These are phyloP conservation scores for Elymnias hypermnestra DNA, from an alignment of 1,140 invertebrate species.

Conservation along the genomic window DNA sequence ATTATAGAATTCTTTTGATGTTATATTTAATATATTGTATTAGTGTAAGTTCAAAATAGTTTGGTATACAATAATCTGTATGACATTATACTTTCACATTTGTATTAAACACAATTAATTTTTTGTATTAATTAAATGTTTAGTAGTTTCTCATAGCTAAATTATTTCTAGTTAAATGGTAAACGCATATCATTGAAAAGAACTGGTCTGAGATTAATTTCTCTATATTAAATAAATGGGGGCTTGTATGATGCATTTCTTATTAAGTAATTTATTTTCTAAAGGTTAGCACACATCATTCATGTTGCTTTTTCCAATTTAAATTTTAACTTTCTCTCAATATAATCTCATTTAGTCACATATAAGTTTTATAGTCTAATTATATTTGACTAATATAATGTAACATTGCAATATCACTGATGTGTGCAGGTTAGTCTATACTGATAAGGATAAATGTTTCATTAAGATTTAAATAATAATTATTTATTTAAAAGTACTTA, in stretches of 20 bases:
- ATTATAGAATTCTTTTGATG: slow-evolving; percentile 70
- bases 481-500: slow-evolving; percentile 77
- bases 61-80: slow-evolving; percentile 42
- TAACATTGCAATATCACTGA: slow-evolving; percentile 7
- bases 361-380: no score
- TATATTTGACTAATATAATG: no score
- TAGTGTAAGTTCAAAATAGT: slow-evolving; percentile 68
- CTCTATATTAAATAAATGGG: slow-evolving; percentile 24
- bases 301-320: slow-evolving; percentile 4
- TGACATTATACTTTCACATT: slow-evolving; percentile 32
- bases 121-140: no score
- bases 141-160: slow-evolving; percentile 63
- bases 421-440: slow-evolving; percentile 23
- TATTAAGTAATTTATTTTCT: slow-evolving; percentile 61
- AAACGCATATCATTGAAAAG: slow-evolving; percentile 38
- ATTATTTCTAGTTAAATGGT: slow-evolving; percentile 67
- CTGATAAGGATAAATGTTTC: slow-evolving; percentile 67
- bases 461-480: slow-evolving; percentile 56
- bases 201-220: slow-evolving; percentile 25
- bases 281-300: slow-evolving; percentile 11
- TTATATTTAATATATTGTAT: slow-evolving; percentile 68
- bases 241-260: slow-evolving; percentile 65
- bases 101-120: slow-evolving; percentile 39
- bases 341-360: no score
- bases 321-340: no score